Conservation (phyloP, 2,888 invertebrate genomes). For the Willowsia nigromaculata region DNA sequence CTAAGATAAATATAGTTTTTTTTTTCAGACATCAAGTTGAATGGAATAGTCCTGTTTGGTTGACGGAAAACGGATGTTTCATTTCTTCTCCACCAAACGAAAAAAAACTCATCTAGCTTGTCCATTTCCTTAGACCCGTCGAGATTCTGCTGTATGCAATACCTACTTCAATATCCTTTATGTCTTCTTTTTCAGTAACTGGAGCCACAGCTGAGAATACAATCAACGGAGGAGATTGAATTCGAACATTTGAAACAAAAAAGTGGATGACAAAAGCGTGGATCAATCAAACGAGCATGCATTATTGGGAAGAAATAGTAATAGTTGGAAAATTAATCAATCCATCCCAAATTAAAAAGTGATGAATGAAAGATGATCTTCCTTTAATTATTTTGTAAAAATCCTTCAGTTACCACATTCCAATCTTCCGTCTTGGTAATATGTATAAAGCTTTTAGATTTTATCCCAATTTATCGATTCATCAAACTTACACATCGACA, state of each 20-base stretch:
- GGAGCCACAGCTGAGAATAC: background rate
- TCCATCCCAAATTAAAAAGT: too few relatives aligned
- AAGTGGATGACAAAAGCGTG: too few relatives aligned
- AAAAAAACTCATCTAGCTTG: background rate
- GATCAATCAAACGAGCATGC: background rate
- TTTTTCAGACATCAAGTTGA: background rate
- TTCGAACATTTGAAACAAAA: background rate
- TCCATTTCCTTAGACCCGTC: background rate
- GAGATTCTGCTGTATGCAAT: background rate
- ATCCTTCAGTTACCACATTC: too few relatives aligned
- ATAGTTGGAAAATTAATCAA: background rate
- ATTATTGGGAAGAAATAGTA: background rate
- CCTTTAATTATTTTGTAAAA: too few relatives aligned
- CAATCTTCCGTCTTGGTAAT: too few relatives aligned
- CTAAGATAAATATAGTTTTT: background rate
- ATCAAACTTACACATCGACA: too few relatives aligned
- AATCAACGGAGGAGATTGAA: slow-evolving; percentile 18
- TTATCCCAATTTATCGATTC: too few relatives aligned
- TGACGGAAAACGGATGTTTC: slow-evolving; percentile 10
- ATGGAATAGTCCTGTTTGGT: slow-evolving; percentile 10
- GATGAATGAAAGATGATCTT: too few relatives aligned
- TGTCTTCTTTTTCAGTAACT: background rate
- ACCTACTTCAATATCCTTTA: background rate
- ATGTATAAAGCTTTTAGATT: too few relatives aligned
- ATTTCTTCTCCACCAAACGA: background rate